phyloP scores from a whole-genome alignment of 64 coral and sea anemone genomes.

The Montipora foliosa region DNA sequence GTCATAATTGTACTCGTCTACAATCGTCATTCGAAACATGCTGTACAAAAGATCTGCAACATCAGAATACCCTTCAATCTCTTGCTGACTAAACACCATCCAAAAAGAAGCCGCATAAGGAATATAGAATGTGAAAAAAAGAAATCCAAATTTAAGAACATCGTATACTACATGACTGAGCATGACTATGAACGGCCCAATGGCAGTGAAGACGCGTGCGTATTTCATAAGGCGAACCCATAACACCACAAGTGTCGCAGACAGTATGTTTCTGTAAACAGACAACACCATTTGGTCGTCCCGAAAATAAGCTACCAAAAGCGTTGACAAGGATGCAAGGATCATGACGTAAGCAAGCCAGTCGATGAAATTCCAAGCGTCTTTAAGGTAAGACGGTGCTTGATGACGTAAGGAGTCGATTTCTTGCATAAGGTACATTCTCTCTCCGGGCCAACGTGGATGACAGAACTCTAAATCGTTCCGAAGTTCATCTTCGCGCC shows the following conservation, averaged over 20 bases:
- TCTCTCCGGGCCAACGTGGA: slow-evolving; percentile 96
- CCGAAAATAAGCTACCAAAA: slow-evolving; percentile 57
- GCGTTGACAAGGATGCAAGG: slow-evolving; percentile 66
- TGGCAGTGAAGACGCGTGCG: slow-evolving; percentile 81
- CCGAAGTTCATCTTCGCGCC: slow-evolving; percentile 82
- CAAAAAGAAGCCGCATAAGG: slow-evolving; percentile 97
- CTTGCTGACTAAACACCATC: slow-evolving; percentile 88
- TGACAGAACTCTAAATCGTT: slow-evolving; percentile 95
- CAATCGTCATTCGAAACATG: slow-evolving; percentile 97
- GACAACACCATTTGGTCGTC: slow-evolving; percentile 15
- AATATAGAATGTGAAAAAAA: slow-evolving; percentile 93
- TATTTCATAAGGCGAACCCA: slow-evolving; percentile 96
- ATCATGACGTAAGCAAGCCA: slow-evolving; percentile 92
- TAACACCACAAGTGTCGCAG: slow-evolving; percentile 78
- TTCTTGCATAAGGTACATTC: slow-evolving; percentile 91
- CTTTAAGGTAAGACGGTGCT: slow-evolving; percentile 89
- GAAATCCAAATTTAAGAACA: slow-evolving; percentile 87
- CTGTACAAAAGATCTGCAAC: slow-evolving; percentile 85
- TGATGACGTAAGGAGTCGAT: slow-evolving; percentile 73
- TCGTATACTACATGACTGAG: slow-evolving; percentile 88
- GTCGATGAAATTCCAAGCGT: slow-evolving; percentile 95
- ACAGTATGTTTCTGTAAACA: slow-evolving; percentile 79
- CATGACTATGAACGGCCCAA: slow-evolving; percentile 95
- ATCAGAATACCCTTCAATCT: slow-evolving; percentile 77
- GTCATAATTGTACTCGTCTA: slow-evolving; percentile 98